phyloP scores from a whole-genome alignment of 64 coral and sea anemone genomes.

The Trachythela sp. region DNA sequence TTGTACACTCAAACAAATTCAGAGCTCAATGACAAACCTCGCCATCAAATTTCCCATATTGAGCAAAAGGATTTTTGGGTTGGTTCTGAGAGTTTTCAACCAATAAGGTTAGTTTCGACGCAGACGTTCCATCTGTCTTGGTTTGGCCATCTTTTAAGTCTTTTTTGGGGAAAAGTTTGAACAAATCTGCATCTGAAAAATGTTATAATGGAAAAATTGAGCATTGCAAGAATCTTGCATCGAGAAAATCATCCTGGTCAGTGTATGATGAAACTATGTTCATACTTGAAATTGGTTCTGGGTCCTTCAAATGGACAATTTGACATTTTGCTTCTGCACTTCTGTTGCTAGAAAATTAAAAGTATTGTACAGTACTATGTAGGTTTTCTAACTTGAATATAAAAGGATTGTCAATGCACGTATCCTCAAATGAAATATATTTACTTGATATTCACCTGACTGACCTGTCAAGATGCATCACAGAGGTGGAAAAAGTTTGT shows the following conservation, averaged over 20 bases:
- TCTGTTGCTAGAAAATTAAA: background rate
- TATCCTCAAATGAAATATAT: too few relatives aligned
- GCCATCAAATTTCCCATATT: constrained; percentile 95
- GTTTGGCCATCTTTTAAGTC: constrained; percentile 46
- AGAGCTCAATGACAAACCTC: constrained; percentile 49
- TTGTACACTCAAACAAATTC: background rate
- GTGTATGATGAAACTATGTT: background rate
- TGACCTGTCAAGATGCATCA: too few relatives aligned
- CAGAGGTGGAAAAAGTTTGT: too few relatives aligned
- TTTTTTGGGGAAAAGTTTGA: constrained; percentile 64
- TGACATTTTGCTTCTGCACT: background rate
- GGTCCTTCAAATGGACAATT: background rate
- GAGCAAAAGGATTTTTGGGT: constrained; percentile 81
- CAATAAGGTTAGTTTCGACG: constrained; percentile 68
- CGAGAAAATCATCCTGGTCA: background rate
- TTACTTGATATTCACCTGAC: too few relatives aligned
- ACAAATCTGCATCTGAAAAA: constrained; percentile 56
- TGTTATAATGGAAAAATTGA: background rate
- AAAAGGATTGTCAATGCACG: too few relatives aligned
- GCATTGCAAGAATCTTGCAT: background rate
- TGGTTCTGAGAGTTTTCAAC: constrained; percentile 63
- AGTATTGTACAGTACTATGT: background rate
- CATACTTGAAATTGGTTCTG: background rate
- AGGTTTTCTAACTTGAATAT: too few relatives aligned
- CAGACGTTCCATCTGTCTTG: constrained; percentile 29